Evolutionary conservation across 2,888 invertebrate genomes (phyloP).

Genomic region (Tiliacea aurago): DNA sequence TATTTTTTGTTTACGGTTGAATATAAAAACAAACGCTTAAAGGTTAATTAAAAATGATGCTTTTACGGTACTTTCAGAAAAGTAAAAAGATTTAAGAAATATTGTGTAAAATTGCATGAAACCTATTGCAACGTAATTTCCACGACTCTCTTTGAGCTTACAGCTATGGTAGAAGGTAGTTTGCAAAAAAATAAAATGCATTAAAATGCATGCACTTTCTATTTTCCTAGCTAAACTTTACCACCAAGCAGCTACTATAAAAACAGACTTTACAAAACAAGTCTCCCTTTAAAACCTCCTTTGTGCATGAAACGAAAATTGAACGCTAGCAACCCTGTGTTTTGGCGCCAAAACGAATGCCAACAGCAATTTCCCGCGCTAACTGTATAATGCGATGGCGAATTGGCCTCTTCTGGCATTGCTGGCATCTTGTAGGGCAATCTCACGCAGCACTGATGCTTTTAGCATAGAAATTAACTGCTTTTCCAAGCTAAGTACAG

Average conservation of each 20-base stretch:
- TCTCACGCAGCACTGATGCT: conserved; percentile 44
- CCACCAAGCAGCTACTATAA: neutral
- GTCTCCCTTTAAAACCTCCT: conserved; percentile 15
- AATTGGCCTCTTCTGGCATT: conserved; percentile 59
- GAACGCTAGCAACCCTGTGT: conserved; percentile 58
- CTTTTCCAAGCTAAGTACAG: conserved; percentile 15
- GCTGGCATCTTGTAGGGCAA: conserved; percentile 52
- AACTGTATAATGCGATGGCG: conserved; percentile 70
- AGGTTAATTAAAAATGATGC: neutral
- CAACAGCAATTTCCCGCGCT: conserved; percentile 71
- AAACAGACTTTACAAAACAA: neutral
- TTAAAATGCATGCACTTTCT: neutral
- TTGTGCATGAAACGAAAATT: conserved; percentile 36
- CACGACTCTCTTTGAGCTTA: neutral
- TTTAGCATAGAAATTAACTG: conserved; percentile 58
- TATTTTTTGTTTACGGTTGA: neutral
- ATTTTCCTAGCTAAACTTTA: neutral
- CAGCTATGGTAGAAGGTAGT: neutral
- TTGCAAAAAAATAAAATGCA: neutral
- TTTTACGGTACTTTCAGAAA: neutral
- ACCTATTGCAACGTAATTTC: neutral
- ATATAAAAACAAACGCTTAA: neutral
- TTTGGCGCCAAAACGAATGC: conserved; percentile 74
- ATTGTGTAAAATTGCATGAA: neutral
- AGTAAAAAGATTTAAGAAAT: neutral